phyloP scores from a whole-genome alignment of 2,797 vertebrate species.

The Monodelphis domestica region DNA sequence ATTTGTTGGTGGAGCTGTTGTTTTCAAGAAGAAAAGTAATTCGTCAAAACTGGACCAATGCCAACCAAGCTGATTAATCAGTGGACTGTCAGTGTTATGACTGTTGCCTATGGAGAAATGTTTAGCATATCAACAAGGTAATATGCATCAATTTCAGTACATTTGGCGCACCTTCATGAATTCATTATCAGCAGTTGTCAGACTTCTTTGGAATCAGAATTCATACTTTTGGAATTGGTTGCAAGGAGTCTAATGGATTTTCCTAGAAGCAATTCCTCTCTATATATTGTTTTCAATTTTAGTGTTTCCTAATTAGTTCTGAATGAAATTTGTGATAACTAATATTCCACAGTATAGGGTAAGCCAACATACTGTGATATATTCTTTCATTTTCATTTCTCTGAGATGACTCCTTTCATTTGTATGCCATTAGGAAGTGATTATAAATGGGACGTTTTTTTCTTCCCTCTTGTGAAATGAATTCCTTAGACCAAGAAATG shows the following conservation, averaged over 20 bases:
- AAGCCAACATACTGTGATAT: rapidly evolving
- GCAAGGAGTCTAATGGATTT: background rate
- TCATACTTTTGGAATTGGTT: background rate
- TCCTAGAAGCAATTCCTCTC: background rate
- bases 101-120: background rate
- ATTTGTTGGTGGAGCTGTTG: background rate
- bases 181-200: background rate
- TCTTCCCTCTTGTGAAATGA: background rate
- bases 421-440: background rate
- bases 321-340: background rate
- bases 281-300: background rate
- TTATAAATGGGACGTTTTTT: rapidly evolving
- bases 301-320: background rate
- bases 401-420: rapidly evolving
- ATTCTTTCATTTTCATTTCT: rapidly evolving
- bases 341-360: rapidly evolving
- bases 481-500: too few species aligned
- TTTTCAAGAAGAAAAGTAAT: constrained; percentile 5
- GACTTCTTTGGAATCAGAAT: background rate
- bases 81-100: rapidly evolving
- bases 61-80: background rate
- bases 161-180: background rate
- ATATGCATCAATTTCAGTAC: rapidly evolving
- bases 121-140: rapidly evolving
- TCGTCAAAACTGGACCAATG: background rate